Evolutionary conservation across 2,113 vertebrate species (phyloP), one percentile per base, ranked within the genome.

Genomic region (Xiphorhynchus elegans): DNA sequence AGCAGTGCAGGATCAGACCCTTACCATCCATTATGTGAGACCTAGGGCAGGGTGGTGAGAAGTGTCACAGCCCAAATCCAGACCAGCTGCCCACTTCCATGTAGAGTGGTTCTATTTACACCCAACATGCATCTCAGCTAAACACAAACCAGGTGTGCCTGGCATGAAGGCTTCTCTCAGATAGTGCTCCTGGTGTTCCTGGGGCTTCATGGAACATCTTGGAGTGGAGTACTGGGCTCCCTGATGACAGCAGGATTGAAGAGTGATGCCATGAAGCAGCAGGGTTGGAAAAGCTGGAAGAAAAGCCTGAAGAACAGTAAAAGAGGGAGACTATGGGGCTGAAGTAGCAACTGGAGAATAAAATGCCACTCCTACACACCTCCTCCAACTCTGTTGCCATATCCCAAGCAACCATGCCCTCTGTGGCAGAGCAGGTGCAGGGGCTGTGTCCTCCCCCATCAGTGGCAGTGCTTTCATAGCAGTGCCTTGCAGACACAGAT

Each of bases 381-480:
- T 93, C 18, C 31, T 76, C 26, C 28, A 55, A 7, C 26, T 58
- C 25, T 75, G 28, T 52, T 56, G 28, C 20, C 4, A 8, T 11
- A 14, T 35, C 37, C 58, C 2, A 2, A 68, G 42, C 1, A 7
- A 58, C 10, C 17, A n/a, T 62, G 23, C 17, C 56, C 9, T 8
- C 6, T 0, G 2, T 3, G 5, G 15, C 0, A 4, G 59, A 26
- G n/a, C n/a, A 44, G 56, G 49, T 13, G 18, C 28, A 64, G 31
- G 25, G 77, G 37, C 46, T 3, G 1, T 40, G 78, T 70, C 28
- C 50, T 66, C 13, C n/a, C 14, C 28, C 0, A 0, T 39, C 74
- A 70, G 44, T 13, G 10, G 35, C 75, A 70, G 37, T 8, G 9
- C 78, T 13, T 19, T 35, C 55, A 31, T 1, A 1, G 63, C 67